These are phyloP conservation scores for Holcopasites calliopsidis DNA, from an alignment of 1,140 invertebrate species.

Conservation along the genomic window DNA sequence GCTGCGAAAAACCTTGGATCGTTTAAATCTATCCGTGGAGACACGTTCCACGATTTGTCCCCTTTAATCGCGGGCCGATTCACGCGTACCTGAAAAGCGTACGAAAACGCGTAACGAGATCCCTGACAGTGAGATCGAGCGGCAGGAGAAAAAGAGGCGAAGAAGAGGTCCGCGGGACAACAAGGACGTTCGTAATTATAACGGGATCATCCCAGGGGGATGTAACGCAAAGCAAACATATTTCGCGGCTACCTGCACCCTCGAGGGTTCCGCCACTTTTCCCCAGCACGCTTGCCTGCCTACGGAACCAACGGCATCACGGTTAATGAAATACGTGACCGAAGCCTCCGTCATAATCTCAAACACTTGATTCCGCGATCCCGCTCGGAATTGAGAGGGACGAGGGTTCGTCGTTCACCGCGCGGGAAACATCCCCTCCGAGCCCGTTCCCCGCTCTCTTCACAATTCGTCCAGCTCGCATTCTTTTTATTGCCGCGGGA, in stretches of 20 bases:
- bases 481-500: not conserved
- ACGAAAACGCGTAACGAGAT: not conserved
- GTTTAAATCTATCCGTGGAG: too few relatives aligned
- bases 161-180: slow-evolving; percentile 50
- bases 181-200: slow-evolving; percentile 76
- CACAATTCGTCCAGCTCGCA: slow-evolving; percentile 21
- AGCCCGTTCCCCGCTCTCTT: not conserved
- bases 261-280: slow-evolving; percentile 44
- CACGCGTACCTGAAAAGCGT: not conserved
- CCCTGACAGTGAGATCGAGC: not conserved
- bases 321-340: slow-evolving; percentile 81
- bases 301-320: slow-evolving; percentile 62
- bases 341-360: slow-evolving; percentile 78
- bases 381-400: slow-evolving; percentile 51
- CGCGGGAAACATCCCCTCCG: slow-evolving; percentile 39
- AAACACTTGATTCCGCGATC: slow-evolving; percentile 76
- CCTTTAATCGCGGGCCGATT: not conserved
- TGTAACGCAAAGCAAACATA: slow-evolving; percentile 75
- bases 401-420: slow-evolving; percentile 36
- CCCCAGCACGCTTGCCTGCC: slow-evolving; percentile 37
- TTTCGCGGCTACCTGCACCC: slow-evolving; percentile 69
- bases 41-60: slow-evolving; percentile 7
- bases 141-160: not conserved
- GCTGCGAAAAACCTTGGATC: not conserved
- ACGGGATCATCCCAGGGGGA: slow-evolving; percentile 72